A percentile compares a stretch with the other conserved stretches of the same genome.
These are phyloP conservation scores for Drosophila nannoptera DNA, from an alignment of 1,140 invertebrate genomes.

Conservation along the genomic window DNA sequence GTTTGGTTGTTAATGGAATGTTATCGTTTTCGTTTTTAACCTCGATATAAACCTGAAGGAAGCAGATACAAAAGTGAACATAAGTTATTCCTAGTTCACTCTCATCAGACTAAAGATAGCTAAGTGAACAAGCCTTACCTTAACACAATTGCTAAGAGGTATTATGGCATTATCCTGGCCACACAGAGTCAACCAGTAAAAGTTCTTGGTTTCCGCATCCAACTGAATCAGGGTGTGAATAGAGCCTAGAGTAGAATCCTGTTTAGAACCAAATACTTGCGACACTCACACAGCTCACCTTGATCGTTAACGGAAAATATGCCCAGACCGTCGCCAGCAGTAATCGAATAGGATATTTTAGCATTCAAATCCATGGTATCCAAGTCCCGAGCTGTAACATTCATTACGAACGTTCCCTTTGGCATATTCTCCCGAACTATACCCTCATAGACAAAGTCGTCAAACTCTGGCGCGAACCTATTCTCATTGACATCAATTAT, in stretches of 20 bases:
- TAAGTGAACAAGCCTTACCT: conserved; percentile 81
- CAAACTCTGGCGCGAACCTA: conserved; percentile 89
- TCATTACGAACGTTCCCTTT: conserved; percentile 86
- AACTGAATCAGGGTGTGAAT: conserved; percentile 90
- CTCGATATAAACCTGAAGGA: conserved; percentile 90
- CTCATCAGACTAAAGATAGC: no score
- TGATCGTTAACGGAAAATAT: conserved; percentile 93
- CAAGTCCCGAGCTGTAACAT: conserved; percentile 87
- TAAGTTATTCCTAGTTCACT: no score
- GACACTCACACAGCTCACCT: conserved; percentile 82
- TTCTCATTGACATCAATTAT: conserved; percentile 97
- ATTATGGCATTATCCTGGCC: conserved; percentile 94
- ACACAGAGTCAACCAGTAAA: conserved; percentile 96
- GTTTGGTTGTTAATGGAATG: conserved; percentile 90
- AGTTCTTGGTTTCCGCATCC: conserved; percentile 91
- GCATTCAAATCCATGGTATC: conserved; percentile 89
- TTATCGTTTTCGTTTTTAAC: conserved; percentile 96
- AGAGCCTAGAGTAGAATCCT: conserved; percentile 83
- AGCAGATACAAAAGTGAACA: neutral
- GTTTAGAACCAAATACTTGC: conserved; percentile 6
- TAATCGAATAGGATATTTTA: conserved; percentile 91
- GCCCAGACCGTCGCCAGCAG: conserved; percentile 93
- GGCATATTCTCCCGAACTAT: conserved; percentile 88
- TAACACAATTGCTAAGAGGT: conserved; percentile 88
- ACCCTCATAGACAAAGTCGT: conserved; percentile 87